Percentiles rank a stretch among this genome's conserved stretches.
phyloP scores from a whole-genome alignment of 2,113 vertebrate species.

The Cavia porcellus region DNA sequence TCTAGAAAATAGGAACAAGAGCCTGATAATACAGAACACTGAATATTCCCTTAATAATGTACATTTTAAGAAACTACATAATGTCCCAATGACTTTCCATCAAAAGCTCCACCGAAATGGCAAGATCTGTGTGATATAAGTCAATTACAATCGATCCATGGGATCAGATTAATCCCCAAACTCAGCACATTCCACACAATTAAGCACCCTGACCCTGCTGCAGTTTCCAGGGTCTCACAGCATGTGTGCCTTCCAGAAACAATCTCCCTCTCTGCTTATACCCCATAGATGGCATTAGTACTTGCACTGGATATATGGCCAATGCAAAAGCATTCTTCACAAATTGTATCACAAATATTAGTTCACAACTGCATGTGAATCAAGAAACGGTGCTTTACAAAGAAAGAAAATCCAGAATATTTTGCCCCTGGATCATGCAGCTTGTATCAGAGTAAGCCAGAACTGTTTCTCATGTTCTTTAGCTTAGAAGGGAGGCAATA shows the following conservation, averaged over 20 bases:
- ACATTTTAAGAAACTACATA: not conserved
- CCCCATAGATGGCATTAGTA: not conserved
- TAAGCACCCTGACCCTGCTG: not conserved
- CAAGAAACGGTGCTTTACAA: not conserved
- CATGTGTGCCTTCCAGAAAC: not conserved
- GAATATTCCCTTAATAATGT: not conserved
- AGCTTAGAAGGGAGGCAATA: not conserved
- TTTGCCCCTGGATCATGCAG: not conserved
- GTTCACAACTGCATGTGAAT: not conserved
- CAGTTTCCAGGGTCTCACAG: not conserved
- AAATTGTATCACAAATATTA: not conserved
- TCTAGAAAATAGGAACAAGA: not conserved
- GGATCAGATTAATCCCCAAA: slow-evolving; percentile 55
- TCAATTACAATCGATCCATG: slow-evolving; percentile 68
- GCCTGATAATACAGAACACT: not conserved
- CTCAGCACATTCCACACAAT: slow-evolving; percentile 59
- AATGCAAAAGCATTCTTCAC: not conserved
- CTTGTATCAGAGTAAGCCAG: not conserved
- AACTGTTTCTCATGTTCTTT: not conserved
- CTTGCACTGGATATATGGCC: not conserved
- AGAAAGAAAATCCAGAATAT: not conserved
- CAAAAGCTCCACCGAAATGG: slow-evolving; percentile 63
- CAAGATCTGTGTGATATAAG: slow-evolving; percentile 62
- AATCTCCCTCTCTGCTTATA: fast-evolving
- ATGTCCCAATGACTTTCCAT: slow-evolving; percentile 67